Conservation (phyloP, 2,113 vertebrate genomes). For the Tetraodon nigroviridis region DNA sequence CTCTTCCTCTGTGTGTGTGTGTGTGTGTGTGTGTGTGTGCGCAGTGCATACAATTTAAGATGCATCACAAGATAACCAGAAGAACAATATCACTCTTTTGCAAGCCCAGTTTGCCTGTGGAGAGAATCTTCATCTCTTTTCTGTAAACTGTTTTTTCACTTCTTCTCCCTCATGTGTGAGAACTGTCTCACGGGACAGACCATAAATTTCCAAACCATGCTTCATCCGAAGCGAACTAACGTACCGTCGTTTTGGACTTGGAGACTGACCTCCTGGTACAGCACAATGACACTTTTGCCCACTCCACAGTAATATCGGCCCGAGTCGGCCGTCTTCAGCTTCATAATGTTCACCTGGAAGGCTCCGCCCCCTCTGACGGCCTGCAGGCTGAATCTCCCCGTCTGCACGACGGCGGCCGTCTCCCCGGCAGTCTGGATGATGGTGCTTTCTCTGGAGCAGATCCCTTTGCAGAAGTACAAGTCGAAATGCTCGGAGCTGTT, state of each 20-base stretch:
- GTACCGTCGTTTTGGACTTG: constrained; percentile 43
- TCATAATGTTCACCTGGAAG: constrained; percentile 58
- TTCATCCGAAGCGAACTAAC: neutral
- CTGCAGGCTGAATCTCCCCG: constrained; percentile 49
- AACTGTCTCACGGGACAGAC: neutral
- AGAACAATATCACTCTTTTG: neutral
- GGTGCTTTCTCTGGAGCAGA: constrained; percentile 29
- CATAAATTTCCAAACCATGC: neutral
- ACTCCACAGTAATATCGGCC: constrained; percentile 54
- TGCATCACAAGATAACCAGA: constrained; percentile 14
- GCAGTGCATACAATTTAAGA: neutral
- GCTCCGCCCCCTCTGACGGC: constrained; percentile 4
- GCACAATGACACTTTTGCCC: neutral
- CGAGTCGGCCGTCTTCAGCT: constrained; percentile 32
- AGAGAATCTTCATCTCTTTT: too few relatives aligned
- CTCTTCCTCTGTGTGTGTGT: neutral
- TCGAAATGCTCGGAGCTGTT: constrained; percentile 7
- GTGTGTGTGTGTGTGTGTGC: constrained; percentile 11
- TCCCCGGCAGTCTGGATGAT: constrained; percentile 13
- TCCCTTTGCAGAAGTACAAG: constrained; percentile 52
- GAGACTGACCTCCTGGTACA: constrained; percentile 42
- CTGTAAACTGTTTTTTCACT: too few relatives aligned
- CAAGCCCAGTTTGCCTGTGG: too few relatives aligned
- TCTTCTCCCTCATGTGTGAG: too few relatives aligned
- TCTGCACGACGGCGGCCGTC: neutral